These are phyloP conservation scores for Pseudopipra pipra DNA, from an alignment of 2,113 vertebrate genomes.

Conservation along the genomic window DNA sequence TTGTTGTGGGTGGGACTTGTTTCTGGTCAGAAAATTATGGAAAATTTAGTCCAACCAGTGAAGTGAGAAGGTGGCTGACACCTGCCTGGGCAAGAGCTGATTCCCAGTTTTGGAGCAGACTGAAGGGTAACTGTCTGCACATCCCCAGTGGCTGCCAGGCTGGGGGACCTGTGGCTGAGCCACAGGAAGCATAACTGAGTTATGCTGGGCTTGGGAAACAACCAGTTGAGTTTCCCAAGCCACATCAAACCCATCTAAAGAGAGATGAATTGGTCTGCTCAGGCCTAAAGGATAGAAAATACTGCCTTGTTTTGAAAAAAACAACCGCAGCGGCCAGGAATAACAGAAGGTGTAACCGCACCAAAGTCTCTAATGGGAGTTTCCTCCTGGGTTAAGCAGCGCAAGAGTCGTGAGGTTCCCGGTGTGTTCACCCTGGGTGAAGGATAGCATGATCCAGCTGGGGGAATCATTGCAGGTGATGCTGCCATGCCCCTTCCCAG, in stretches of 20 bases:
- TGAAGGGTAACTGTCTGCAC: not conserved
- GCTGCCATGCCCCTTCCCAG: not conserved
- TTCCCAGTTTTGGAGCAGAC: not conserved
- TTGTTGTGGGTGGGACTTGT: not conserved
- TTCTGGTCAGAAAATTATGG: not conserved
- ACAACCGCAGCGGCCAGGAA: not conserved
- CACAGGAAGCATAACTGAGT: not conserved
- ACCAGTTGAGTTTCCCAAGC: not conserved
- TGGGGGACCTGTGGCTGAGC: not conserved
- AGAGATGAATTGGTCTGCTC: constrained; percentile 28
- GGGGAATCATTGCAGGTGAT: not conserved
- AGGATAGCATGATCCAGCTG: not conserved
- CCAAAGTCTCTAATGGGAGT: not conserved
- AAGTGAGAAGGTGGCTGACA: not conserved
- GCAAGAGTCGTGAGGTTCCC: rapidly evolving
- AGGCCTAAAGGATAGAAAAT: constrained; percentile 20
- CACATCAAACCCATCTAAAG: constrained; percentile 46
- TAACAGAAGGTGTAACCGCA: constrained; percentile 8
- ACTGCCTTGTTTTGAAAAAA: constrained; percentile 40
- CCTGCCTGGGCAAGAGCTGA: not conserved
- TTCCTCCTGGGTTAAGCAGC: not conserved
- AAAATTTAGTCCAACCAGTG: not conserved
- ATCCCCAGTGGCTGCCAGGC: not conserved
- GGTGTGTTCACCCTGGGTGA: not conserved
- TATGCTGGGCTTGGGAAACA: not conserved